These are phyloP conservation scores for Lethenteron reissneri DNA, from an alignment of 2,113 vertebrate genomes.

Conservation along the genomic window DNA sequence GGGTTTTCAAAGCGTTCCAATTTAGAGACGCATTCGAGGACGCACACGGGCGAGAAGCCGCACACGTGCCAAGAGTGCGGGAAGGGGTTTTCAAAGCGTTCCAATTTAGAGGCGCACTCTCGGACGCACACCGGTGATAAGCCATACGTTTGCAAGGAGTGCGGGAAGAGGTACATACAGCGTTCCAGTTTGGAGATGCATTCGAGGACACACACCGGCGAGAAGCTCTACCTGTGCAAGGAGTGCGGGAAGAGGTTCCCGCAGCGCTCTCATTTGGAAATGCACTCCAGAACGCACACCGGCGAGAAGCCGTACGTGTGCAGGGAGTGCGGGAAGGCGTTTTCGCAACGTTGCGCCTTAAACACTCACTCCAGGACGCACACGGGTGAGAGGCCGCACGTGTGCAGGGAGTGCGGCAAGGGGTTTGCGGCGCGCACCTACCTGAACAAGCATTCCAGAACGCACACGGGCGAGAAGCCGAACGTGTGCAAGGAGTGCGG, in stretches of 20 bases:
- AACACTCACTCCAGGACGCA: neutral
- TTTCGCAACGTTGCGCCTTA: slow-evolving; percentile 12
- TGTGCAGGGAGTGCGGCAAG: no score
- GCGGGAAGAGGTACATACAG: slow-evolving; percentile 14
- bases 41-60: no score
- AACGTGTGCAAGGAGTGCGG: neutral
- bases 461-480: no score
- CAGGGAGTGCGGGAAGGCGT: slow-evolving; percentile 13
- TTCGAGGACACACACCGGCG: no score
- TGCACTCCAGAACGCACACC: slow-evolving; percentile 13
- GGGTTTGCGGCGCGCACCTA: no score
- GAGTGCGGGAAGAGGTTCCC: slow-evolving; percentile 2
- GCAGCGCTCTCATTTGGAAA: slow-evolving; percentile 12
- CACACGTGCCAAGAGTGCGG: no score
- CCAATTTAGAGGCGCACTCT: slow-evolving; percentile 13
- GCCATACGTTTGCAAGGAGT: slow-evolving; percentile 13
- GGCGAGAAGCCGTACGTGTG: slow-evolving; percentile 15
- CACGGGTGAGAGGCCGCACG: no score
- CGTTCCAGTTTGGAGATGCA: slow-evolving; percentile 6
- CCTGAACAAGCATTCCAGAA: no score
- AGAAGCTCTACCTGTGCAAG: neutral
- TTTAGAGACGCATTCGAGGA: no score
- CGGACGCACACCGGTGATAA: slow-evolving; percentile 14
- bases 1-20: slow-evolving; percentile 20
- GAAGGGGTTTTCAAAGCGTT: slow-evolving; percentile 5